Evolutionary conservation across 2,113 vertebrate genomes (phyloP), one percentile per base, ranked within the genome.

Genomic region (Cebidichthys violaceus): DNA sequence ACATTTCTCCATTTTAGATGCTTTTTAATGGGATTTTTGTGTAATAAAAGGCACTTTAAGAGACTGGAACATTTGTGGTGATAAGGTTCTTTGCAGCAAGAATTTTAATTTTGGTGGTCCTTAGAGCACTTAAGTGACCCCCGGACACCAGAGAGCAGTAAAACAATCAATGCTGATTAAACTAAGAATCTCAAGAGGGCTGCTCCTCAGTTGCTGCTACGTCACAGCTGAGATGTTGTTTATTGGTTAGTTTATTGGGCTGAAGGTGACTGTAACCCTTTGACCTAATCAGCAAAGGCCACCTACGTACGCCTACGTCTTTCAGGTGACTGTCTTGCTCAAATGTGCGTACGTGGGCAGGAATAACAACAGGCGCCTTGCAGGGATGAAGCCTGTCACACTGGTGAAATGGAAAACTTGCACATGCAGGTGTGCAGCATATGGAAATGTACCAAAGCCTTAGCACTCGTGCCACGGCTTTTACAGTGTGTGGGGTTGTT

Each of bases 371-470:
- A 78, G 79, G 62, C 52, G 70, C 77, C 57, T 75, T 6, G 59
- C 75, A 65, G 84, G 61, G 45, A 77, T 50, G 61, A 76, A 74
- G 67, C 62, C 72, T 80, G 88, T 93, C 87, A 89, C 88, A 84
- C 69, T 88, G 85, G 59, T 82, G 79, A 88, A 88, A 89, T 91
- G 89, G 86, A 92, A 92, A 92, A 89, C 76, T 90, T 87, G 77
- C 75, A 74, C 82, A 93, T 92, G 92, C 88, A 92, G 93, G 86
- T 87, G 79, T 80, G 64, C 61, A 70, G 87, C 65, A 78, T 86
- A 83, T 92, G 93, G 92, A 93, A 93, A 94, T 91, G 85, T 94
- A 94, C 91, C 77, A 86, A 83, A 77, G 75, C 62, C 57, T 74
- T 9, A 4, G 37, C 59, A 73, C 79, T 87, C 22, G 43, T 61